A percentile compares a stretch with the other conserved stretches of the same genome.
Evolutionary conservation across 2,797 vertebrate species (phyloP).

Genomic region (Astyanax mexicanus): DNA sequence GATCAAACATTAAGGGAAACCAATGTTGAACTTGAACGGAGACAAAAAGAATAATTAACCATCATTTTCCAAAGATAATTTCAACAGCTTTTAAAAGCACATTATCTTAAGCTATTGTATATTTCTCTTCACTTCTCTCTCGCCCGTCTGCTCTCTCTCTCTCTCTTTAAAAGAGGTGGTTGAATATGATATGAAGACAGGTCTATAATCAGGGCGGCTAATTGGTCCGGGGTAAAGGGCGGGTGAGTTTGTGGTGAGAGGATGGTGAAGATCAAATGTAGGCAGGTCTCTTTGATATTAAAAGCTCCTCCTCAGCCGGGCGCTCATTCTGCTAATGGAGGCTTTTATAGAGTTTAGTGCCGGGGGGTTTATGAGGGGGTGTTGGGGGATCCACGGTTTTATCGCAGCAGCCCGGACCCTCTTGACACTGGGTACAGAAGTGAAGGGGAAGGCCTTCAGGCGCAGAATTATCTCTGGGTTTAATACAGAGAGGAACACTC

Average conservation of each 20-base stretch:
- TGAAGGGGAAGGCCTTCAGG: background rate
- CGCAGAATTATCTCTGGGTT: background rate
- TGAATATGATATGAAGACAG: conserved; percentile 35
- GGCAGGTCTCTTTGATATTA: conserved; percentile 45
- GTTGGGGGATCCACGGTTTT: conserved; percentile 38
- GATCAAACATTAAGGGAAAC: no score
- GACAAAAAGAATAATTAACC: background rate
- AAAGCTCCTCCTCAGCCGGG: conserved; percentile 30
- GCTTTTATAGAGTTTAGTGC: conserved; percentile 30
- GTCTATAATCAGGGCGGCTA: conserved; percentile 39
- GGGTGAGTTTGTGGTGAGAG: conserved; percentile 42
- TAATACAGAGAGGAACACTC: background rate
- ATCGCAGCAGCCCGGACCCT: conserved; percentile 25
- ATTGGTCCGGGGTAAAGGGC: conserved; percentile 36
- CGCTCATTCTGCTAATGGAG: conserved; percentile 26
- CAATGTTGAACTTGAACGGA: background rate
- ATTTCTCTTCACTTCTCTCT: conserved; percentile 9
- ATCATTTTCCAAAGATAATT: background rate
- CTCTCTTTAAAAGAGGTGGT: conserved; percentile 13
- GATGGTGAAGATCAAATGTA: conserved; percentile 49
- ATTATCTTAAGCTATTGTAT: background rate
- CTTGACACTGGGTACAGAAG: conserved; percentile 17
- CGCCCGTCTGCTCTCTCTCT: background rate
- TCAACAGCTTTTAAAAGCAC: background rate
- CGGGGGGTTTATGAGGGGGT: conserved; percentile 17